Conservation (phyloP, 1,140 invertebrate species). For the Elymnias hypermnestra region DNA sequence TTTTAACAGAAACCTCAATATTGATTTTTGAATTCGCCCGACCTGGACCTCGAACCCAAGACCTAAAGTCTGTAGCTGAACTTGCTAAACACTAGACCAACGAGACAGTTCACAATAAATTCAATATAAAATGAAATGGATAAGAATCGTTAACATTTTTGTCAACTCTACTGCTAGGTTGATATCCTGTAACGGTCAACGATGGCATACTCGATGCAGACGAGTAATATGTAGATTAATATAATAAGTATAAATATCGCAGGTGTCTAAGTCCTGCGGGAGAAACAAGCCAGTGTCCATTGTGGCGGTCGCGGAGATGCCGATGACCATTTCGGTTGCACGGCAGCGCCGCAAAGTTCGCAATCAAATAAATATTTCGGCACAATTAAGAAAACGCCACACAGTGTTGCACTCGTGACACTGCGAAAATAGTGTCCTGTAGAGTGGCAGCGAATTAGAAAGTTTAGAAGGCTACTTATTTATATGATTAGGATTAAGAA, state of each 20-base stretch:
- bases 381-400: slow-evolving; percentile 74
- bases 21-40: too few species aligned
- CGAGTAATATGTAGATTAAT: not conserved
- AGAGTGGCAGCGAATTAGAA: slow-evolving; percentile 30
- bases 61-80: too few species aligned
- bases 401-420: slow-evolving; percentile 71
- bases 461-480: slow-evolving; percentile 3
- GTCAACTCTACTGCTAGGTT: too few species aligned
- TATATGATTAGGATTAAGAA: too few species aligned
- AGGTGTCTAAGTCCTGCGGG: slow-evolving; percentile 27
- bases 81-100: too few species aligned
- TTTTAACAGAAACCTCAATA: too few species aligned
- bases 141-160: too few species aligned
- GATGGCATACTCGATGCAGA: too few species aligned
- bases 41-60: too few species aligned
- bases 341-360: slow-evolving; percentile 63
- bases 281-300: slow-evolving; percentile 40
- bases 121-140: too few species aligned
- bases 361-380: slow-evolving; percentile 77
- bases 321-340: slow-evolving; percentile 74
- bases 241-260: slow-evolving; percentile 12
- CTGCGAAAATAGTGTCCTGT: slow-evolving; percentile 39
- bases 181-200: too few species aligned
- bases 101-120: too few species aligned
- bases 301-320: slow-evolving; percentile 60